Evolutionary conservation across 2,888 invertebrate species (phyloP), one percentile per base, ranked within the genome.

Genomic region (Amblyjoppa fuscipennis): DNA sequence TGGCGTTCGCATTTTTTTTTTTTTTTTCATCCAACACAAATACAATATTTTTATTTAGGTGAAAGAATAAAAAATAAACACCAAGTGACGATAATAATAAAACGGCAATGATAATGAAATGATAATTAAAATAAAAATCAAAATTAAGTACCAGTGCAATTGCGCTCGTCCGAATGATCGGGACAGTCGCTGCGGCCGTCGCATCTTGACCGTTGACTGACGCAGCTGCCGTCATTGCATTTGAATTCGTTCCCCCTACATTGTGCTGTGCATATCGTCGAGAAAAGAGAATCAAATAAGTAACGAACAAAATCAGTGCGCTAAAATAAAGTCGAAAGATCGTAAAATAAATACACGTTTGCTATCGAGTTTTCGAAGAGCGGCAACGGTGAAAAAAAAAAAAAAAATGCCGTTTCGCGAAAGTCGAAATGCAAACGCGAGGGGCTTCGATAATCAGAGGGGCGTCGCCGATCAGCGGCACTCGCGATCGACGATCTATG

Each of bases 121-220:
- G 49, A n/a, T 51, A 53, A 45, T 56, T 38, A 64, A 75, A 77
- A 77, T 38, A 78, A 83, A 86, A 77, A 87, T 74, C 75, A 86
- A 87, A 85, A 84, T 81, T 76, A 84, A 88, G 88, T 92, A 92
- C 92, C 93, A 76, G 87, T 91, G 92, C 96, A 96, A 89, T 95
- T 93, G 81, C 89, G 90, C 92, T 96, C 96, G 92, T 96, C 96
- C 16, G 95, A 95, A 83, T 94, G 93, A 94, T 96, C 96, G 28
- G 88, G 89, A 93, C 96, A 96, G 92, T 96, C 96, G 64, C 89
- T 90, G 56, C 92, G 94, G 83, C 92, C 92, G 77, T 93, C 90
- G 91, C 95, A 96, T 88, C 94, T 93, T 81, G 91, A 90, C 76
- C 90, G 93, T 80, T 92, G 92, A 88, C 94, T 94, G 89, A 96